Evolutionary conservation across 2,113 vertebrate genomes (phyloP).

Genomic region (Noturus placidus): DNA sequence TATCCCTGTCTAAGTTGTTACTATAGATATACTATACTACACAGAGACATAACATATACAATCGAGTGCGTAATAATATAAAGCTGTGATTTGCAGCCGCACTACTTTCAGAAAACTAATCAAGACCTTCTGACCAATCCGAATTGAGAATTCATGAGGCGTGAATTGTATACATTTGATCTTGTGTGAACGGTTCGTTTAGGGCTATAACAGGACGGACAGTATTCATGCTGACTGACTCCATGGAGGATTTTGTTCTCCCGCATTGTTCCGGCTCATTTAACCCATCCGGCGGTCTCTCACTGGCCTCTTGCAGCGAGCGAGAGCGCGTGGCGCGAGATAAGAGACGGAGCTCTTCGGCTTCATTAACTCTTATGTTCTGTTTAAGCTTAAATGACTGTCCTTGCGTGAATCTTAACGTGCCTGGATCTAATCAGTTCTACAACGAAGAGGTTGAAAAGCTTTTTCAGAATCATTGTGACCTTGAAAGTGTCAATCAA

Average conservation of each 20-base stretch:
- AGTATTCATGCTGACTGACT: not conserved
- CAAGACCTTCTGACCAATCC: not conserved
- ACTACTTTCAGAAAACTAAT: not conserved
- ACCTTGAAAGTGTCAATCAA: not conserved
- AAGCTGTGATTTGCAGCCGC: not conserved
- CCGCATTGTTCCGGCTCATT: constrained; percentile 4
- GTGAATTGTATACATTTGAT: not conserved
- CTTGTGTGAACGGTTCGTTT: not conserved
- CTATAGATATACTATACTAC: not conserved
- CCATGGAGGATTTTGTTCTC: not conserved
- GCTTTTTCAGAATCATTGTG: not conserved
- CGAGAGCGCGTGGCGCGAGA: not conserved
- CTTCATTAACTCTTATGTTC: constrained; percentile 29
- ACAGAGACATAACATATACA: not conserved
- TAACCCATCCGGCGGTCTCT: not conserved
- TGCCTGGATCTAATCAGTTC: not conserved
- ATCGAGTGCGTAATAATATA: not conserved
- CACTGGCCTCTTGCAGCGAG: not conserved
- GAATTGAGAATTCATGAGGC: not conserved
- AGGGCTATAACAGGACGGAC: not conserved
- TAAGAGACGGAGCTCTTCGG: not conserved
- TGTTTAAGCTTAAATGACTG: not conserved
- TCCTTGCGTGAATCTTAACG: not conserved
- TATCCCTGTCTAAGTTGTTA: not conserved
- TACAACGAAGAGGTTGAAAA: not conserved